Base-by-base conservation (phyloP, 2,797 vertebrate genomes). In the Channallabes apus region DNA sequence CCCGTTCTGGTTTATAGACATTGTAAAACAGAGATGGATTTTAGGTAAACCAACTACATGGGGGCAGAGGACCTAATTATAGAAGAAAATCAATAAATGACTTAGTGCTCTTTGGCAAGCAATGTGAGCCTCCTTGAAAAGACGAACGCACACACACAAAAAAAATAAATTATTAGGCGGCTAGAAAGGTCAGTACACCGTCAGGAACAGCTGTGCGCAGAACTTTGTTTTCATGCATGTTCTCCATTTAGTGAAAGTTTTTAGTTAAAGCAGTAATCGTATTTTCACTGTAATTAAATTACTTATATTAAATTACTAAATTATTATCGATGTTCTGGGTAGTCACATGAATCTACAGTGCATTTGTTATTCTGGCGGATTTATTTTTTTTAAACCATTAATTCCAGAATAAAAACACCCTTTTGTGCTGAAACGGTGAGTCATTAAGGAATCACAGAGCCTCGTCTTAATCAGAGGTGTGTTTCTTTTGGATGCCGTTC, bases 1-100 rank as follows among this genome's bases (percentile, higher is more conserved):
- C 85, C 80, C 91, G 90, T 92, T 91, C 90, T 87, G 73, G 89
- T 93, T 94, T 93, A 93, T 93, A 91, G 89, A 87, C 84, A 87
- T 58, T 91, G 91, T 93, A 93, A 93, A 93, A 91, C 90, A 91
- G 46, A 2, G 72, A 82, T 91, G 90, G 87, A 77, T 90, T 90
- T 18, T 24, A 59, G 20, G 76, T 78, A 59, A 89, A 90, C 90
- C 81, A 90, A 90, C 89, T 87, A 88, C 92, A 90, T 59, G 27
- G 54, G 75, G 75, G 54, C 29, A 35, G 1, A 22, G 54, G 27
- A 35, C 54, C 8, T 22, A 59, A 77, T 59, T 77, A 77, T 32
- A 59, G 56, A 29, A 78, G 29, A 35, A 75, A 18, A n/a, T 6
- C 20, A 78, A 61, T 61, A 78, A 78, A 78, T 61, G 22, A 38